Evolutionary conservation across 2,797 vertebrate genomes (phyloP), one percentile per base, ranked within the genome.

Genomic region (Urophycis tenuis): DNA sequence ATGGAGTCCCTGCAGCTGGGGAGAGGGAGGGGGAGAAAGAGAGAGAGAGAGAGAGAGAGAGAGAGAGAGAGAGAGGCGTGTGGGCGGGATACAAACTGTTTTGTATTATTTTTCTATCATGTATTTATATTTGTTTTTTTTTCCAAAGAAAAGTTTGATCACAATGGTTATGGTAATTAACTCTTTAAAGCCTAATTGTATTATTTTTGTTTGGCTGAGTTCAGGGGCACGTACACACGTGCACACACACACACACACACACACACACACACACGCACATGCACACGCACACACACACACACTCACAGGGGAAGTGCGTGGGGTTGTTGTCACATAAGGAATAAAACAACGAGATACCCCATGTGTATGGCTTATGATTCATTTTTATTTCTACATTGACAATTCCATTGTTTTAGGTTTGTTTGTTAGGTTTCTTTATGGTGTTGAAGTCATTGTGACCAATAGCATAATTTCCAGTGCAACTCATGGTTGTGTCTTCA

Each of bases 1-100:
- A 29, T 72, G 39, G 64, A 79, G 72, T 75, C 71, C 75, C 39
- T 83, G 81, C 77, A 81, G 77, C 78, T 85, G 80, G 80, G 70
- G 75, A 78, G 39, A 35, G 9, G 29, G 74, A 67, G 33, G 15
- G n/a, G 15, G 22, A 25, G 71, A 8, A 35, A 39, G 49, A 64
- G 60, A 77, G 34, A 36, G 15, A 29, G 30, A 7, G n/a, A 73
- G 33, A 3, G 41, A 17, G 41, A 17, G 41, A 17, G 41, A 17
- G 41, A 17, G 41, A 17, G 41, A 17, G 41, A 17, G 41, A 17
- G 41, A 17, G 41, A 45, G 14, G 7, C 11, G 7, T 39, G 36
- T 39, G 7, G 3, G 36, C 7, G 36, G 36, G 36, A 39, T 36
- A 4, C 35, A 36, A 39, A 39, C 36, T 6, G 7, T 39, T 39